These are phyloP conservation scores for Botia almorhae DNA, from an alignment of 2,797 vertebrate species.

Conservation along the genomic window DNA sequence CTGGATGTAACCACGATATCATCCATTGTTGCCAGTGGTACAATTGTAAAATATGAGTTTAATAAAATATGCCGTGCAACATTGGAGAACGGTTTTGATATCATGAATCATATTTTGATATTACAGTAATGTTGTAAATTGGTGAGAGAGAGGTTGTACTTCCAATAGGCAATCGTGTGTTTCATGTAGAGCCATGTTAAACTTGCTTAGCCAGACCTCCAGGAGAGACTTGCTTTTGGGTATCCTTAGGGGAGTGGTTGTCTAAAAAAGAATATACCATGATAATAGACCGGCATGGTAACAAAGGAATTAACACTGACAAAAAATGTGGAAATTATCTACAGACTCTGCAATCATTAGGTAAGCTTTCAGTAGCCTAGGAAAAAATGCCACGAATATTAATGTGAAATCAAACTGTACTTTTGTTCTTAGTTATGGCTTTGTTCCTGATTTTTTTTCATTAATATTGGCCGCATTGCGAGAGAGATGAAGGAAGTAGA, in stretches of 20 bases:
- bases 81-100: constrained; percentile 23
- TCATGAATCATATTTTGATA: constrained; percentile 33
- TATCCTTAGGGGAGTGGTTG: not conserved
- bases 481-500: not conserved
- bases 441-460: not conserved
- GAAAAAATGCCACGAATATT: constrained; percentile 2
- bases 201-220: not conserved
- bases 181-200: constrained; percentile 1
- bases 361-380: not conserved
- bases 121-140: constrained; percentile 20
- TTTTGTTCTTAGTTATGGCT: constrained; percentile 2
- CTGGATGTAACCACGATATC: constrained; percentile 20
- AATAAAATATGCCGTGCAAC: constrained; percentile 46
- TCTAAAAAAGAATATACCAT: not conserved
- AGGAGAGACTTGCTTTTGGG: not conserved
- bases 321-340: no score
- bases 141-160: not conserved
- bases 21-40: constrained; percentile 27
- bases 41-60: constrained; percentile 54
- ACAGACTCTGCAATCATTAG: no score
- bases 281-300: not conserved
- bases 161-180: not conserved
- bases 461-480: not conserved
- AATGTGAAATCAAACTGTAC: not conserved
- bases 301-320: not conserved